phyloP scores from a whole-genome alignment of 1,140 invertebrate species.

The Diachasmimorpha longicaudata region DNA sequence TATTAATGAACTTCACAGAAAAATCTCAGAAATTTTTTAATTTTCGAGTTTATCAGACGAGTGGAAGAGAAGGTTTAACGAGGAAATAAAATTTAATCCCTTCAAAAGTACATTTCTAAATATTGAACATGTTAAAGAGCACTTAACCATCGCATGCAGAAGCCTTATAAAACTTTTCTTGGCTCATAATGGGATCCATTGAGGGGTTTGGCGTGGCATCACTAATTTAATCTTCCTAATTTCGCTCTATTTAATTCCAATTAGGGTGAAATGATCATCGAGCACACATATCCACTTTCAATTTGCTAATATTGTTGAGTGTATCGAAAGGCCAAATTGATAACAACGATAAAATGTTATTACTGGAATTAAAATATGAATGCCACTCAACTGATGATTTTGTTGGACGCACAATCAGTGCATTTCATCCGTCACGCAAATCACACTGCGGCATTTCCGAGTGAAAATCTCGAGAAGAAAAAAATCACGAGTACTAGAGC shows the following conservation, averaged over 20 bases:
- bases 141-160: neutral
- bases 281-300: neutral
- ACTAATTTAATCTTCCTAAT: neutral
- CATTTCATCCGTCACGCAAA: neutral
- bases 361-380: neutral
- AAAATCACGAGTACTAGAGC: neutral
- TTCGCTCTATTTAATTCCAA: neutral
- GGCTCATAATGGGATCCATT: neutral
- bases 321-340: too few relatives aligned
- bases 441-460: neutral
- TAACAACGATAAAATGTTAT: neutral
- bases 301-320: neutral
- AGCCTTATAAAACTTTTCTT: neutral
- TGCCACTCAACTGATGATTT: neutral
- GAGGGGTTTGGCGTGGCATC: neutral
- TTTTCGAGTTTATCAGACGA: too few relatives aligned
- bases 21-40: too few relatives aligned
- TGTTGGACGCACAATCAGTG: neutral
- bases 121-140: neutral
- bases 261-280: neutral
- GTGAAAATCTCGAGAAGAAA: neutral
- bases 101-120: neutral
- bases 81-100: neutral
- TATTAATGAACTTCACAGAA: too few relatives aligned
- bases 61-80: neutral